phyloP scores from a whole-genome alignment of 2,797 vertebrate genomes.

The Amblyopsis hoosieri region DNA sequence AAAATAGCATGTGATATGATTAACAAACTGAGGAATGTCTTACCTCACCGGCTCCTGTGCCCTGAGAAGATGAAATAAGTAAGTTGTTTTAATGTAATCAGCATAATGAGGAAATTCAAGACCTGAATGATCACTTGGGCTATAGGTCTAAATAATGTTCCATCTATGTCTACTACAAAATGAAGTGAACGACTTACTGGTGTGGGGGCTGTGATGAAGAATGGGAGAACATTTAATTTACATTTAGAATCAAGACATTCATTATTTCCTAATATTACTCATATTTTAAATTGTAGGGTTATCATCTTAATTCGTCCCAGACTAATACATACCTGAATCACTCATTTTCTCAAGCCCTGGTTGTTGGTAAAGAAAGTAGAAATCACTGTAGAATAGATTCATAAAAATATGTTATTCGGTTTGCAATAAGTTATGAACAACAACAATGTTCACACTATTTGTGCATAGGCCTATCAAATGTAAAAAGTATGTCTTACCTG shows the following conservation, averaged over 20 bases:
- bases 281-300: no score
- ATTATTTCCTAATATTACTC: not conserved
- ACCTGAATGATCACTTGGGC: no score
- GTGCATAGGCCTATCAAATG: not conserved
- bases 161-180: no score
- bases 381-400: not conserved
- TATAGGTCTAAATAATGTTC: no score
- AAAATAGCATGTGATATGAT: not conserved
- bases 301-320: no score
- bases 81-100: not conserved
- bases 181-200: no score
- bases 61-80: not conserved
- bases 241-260: not conserved
- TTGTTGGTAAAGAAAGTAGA: not conserved
- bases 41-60: not conserved
- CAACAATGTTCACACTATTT: no score
- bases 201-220: no score
- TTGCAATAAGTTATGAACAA: no score
- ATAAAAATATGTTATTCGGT: not conserved
- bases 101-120: not conserved
- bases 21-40: not conserved
- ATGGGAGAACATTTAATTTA: no score
- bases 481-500: constrained; percentile 31
- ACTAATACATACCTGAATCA: constrained; percentile 24
- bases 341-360: constrained; percentile 40